Evolutionary conservation across 2,888 invertebrate genomes (phyloP), one percentile per base, ranked within the genome.

Genomic region (Xestia xanthographa): DNA sequence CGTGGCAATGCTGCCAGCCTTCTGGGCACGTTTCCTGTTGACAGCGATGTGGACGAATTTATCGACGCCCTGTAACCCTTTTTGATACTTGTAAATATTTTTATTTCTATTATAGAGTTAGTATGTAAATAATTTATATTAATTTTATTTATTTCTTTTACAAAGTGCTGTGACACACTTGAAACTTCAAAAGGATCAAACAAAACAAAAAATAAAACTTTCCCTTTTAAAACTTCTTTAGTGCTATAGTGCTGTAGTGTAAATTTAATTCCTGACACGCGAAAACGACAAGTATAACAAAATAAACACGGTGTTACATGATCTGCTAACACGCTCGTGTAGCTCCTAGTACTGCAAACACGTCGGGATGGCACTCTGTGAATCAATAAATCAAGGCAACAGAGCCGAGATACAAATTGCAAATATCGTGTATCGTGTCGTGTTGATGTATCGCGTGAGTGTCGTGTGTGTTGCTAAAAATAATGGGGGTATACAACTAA

Each of bases 351-450:
- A 65, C 43, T 63, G 38, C 63, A 77, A 71, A 77, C 80, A 58
- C 67, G 83, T 68, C 34, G 41, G 29, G 11, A 29, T 41, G 58
- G 63, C 53, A 53, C 65, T 72, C 67, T 53, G 70, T 45, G 60
- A 81, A 81, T 81, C 80, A 79, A 83, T 83, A 77, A 79, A 82
- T 74, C 79, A 83, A 45, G 66, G 62, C 75, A 87, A 86, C 87
- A 88, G 85, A 85, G 50, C 75, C 75, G 66, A 79, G 82, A 84
- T 82, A 88, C 89, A 90, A 92, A 92, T 93, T 92, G 91, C 90
- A 86, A 92, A 93, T 92, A 90, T 89, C 90, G 77, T 58, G 58
- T 26, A n/a, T 90, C 90, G 77, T 50, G 53, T 17, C 22, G 60
- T 48, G 85, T 83, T 87, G 88, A 88, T 88, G 82, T 77, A 79